A percentile compares a stretch with the other conserved stretches of the same genome.
These are phyloP conservation scores for Aldabrachelys gigantea DNA, from an alignment of 2,113 vertebrate species.

Conservation along the genomic window DNA sequence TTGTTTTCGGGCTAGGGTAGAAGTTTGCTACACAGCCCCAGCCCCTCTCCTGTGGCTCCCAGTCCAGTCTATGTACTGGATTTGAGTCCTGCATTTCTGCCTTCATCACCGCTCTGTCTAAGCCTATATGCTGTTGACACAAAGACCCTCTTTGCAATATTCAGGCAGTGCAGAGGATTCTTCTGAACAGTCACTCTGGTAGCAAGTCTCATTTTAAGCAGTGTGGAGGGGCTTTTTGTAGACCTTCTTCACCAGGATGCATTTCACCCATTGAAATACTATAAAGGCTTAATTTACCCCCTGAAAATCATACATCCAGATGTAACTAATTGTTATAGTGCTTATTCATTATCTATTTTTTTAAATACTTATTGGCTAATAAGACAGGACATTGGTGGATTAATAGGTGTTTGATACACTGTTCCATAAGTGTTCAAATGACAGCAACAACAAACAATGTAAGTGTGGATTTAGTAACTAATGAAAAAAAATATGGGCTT, in stretches of 20 bases:
- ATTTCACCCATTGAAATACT: not conserved
- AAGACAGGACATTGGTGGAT: not conserved
- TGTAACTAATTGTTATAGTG: not conserved
- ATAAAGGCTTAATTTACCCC: not conserved
- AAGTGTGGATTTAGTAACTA: not conserved
- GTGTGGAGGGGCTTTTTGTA: not conserved
- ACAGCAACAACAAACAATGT: not conserved
- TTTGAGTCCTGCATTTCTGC: not conserved
- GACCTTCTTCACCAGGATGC: not conserved
- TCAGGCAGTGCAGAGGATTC: not conserved
- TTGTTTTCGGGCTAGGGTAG: not conserved
- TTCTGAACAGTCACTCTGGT: not conserved
- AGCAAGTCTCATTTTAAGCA: not conserved
- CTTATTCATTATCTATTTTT: fast-evolving
- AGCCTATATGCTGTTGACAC: not conserved
- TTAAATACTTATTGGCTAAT: not conserved
- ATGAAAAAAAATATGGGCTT: not conserved
- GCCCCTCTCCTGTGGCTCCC: not conserved
- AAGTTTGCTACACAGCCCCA: not conserved
- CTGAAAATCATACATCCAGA: not conserved
- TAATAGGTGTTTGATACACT: not conserved
- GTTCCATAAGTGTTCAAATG: not conserved
- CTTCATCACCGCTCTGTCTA: not conserved
- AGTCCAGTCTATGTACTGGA: not conserved
- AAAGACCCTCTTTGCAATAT: not conserved